Evolutionary conservation across 2,113 vertebrate genomes (phyloP), one percentile per base, ranked within the genome.

Genomic region (Silurus asotus): DNA sequence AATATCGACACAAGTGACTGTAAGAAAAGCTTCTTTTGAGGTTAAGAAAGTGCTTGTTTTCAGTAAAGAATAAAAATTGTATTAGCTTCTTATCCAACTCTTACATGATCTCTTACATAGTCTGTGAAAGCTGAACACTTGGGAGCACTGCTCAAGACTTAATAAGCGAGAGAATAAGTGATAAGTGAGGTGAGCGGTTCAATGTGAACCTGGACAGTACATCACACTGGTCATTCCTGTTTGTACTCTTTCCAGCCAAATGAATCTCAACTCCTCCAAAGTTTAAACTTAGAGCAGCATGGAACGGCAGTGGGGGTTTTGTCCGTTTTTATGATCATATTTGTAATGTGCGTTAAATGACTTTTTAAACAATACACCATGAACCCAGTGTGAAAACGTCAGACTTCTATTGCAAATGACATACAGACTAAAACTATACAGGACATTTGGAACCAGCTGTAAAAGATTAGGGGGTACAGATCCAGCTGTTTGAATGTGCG

Each of bases 371-470:
- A 78, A 28, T 45, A 45, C 37, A 14, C 61, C 59, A 76, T 53
- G 62, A 85, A 28, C 48, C 61, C 84, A 45, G 65, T 48, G 65
- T 28, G n/a, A 86, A 61, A 79, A 72, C 51, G n/a, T 86, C 55
- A 70, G 77, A 81, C 65, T 77, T 81, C 20, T 69, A 51, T 17
- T 4, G 53, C 37, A 81, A 86, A 28, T 61, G 53, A 25, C 53
- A 80, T 58, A 62, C 5, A 51, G 65, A 20, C n/a, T 61, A 48
- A 81, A 72, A 70, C 56, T 45, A n/a, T 67, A 65, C 79, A 82
- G 28, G 48, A 55, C 58, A 61, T 80, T 80, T 61, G 77, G 77
- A 80, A 61, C 3, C 80, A 65, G 59, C 80, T 82, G 80, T 82
- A 6, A 64, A 82, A 65, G 80, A 82, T 82, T 81, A 80, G 45